Conservation (phyloP, 2,113 vertebrate species). For the Kryptolebias marmoratus region DNA sequence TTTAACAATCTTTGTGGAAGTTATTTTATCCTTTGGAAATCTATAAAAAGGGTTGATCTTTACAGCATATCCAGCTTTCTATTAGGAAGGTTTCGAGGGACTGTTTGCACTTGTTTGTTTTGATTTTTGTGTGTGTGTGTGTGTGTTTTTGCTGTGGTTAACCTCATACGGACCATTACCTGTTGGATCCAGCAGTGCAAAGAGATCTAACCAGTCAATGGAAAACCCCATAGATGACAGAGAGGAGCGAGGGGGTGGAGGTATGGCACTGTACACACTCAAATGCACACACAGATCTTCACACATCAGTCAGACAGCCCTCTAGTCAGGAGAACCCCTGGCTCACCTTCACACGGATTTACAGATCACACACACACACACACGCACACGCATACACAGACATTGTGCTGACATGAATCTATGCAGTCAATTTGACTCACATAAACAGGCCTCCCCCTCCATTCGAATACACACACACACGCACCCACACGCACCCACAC, state of each 20-base stretch:
- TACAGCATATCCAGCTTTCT: neutral
- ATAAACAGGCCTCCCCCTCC: slow-evolving; percentile 69
- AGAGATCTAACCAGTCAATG: slow-evolving; percentile 57
- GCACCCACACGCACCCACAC: slow-evolving; percentile 66
- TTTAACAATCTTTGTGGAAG: too few relatives aligned
- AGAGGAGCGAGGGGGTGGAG: slow-evolving; percentile 36
- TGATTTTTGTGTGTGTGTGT: neutral
- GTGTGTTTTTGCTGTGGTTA: slow-evolving; percentile 11
- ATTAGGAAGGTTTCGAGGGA: neutral
- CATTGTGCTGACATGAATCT: slow-evolving; percentile 72
- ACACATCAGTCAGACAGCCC: slow-evolving; percentile 79
- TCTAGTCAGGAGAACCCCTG: slow-evolving; percentile 84
- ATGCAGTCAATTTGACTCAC: slow-evolving; percentile 72
- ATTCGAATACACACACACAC: slow-evolving; percentile 54
- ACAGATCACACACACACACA: slow-evolving; percentile 73
- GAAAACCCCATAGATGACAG: slow-evolving; percentile 71
- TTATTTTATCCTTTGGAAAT: too few relatives aligned
- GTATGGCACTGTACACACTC: slow-evolving; percentile 36
- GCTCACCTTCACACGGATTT: slow-evolving; percentile 83
- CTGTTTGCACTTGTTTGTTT: neutral
- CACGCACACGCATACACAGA: slow-evolving; percentile 46
- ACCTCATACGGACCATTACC: slow-evolving; percentile 26
- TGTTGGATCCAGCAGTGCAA: slow-evolving; percentile 29
- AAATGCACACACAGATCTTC: slow-evolving; percentile 39
- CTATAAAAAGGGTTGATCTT: too few relatives aligned